phyloP scores from a whole-genome alignment of 2,888 invertebrate species.

The Volucella inflata region DNA sequence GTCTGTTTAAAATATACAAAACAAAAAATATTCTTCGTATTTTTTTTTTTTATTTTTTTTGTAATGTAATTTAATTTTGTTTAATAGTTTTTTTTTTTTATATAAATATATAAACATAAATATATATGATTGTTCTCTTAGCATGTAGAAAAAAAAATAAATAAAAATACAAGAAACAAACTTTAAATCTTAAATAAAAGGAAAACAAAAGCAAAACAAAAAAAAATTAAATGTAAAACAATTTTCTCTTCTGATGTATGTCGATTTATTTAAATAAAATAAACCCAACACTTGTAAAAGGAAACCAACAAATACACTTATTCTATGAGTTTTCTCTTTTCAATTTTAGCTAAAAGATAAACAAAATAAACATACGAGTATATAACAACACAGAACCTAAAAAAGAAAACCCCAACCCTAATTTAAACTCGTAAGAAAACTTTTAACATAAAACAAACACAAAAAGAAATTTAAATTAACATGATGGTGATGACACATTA shows the following conservation, averaged over 20 bases:
- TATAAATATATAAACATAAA: conserved; percentile 39
- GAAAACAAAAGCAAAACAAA: not conserved
- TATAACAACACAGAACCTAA: too few relatives aligned
- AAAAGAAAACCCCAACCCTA: too few relatives aligned
- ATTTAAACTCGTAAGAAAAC: conserved; percentile 17
- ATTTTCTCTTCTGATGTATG: conserved; percentile 40
- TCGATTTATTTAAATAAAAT: conserved; percentile 26
- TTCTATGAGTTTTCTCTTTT: conserved; percentile 13
- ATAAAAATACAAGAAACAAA: conserved; percentile 6
- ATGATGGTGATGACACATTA: conserved; percentile 39
- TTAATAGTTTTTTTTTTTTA: conserved; percentile 46
- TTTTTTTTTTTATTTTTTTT: conserved; percentile 31
- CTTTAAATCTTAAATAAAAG: conserved; percentile 30
- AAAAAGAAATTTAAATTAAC: conserved; percentile 4
- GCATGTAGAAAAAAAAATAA: conserved; percentile 51
- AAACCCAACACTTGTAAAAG: not conserved
- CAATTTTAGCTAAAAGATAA: conserved; percentile 38
- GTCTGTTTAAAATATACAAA: conserved; percentile 38
- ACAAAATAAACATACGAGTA: not conserved
- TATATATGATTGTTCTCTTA: conserved; percentile 64
- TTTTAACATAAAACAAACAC: conserved; percentile 9
- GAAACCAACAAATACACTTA: conserved; percentile 1
- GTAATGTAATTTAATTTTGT: conserved; percentile 66
- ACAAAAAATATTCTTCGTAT: conserved; percentile 23
- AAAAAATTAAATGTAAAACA: conserved; percentile 23